Evolutionary conservation across 2,113 vertebrate species (phyloP).

Genomic region (Brevimyrus niger): DNA sequence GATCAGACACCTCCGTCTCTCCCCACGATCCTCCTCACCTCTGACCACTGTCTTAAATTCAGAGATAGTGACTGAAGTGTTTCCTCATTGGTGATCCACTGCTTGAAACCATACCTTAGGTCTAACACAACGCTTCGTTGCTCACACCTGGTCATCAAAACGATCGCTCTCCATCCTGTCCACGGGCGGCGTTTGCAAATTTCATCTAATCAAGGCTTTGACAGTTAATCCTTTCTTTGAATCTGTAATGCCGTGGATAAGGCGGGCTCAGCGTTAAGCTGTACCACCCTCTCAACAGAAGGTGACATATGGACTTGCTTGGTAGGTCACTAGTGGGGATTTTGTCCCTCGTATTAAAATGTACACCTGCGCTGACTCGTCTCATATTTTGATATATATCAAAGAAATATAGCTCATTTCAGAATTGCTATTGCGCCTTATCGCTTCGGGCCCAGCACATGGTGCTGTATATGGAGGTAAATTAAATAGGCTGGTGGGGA

Average conservation of each 20-base stretch:
- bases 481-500: background rate
- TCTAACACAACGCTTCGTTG: background rate
- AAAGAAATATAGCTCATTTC: background rate
- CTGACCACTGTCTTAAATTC: background rate
- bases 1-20: background rate
- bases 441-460: background rate
- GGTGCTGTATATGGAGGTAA: background rate
- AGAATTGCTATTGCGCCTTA: background rate
- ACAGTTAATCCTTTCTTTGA: constrained; percentile 26
- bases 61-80: constrained; percentile 1
- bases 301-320: constrained; percentile 19
- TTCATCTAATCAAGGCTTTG: constrained; percentile 25
- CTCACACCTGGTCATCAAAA: background rate
- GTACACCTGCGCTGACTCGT: background rate
- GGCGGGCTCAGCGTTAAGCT: constrained; percentile 18
- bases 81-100: constrained; percentile 2
- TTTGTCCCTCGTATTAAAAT: constrained; percentile 19
- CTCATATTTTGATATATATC: background rate
- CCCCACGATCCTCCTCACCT: background rate
- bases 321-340: constrained; percentile 18
- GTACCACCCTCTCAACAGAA: background rate
- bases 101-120: background rate
- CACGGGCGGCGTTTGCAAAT: constrained; percentile 6
- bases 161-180: background rate
- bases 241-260: constrained; percentile 23